Conservation (phyloP, 1,140 invertebrate genomes). For the Drosophila sp. region DNA sequence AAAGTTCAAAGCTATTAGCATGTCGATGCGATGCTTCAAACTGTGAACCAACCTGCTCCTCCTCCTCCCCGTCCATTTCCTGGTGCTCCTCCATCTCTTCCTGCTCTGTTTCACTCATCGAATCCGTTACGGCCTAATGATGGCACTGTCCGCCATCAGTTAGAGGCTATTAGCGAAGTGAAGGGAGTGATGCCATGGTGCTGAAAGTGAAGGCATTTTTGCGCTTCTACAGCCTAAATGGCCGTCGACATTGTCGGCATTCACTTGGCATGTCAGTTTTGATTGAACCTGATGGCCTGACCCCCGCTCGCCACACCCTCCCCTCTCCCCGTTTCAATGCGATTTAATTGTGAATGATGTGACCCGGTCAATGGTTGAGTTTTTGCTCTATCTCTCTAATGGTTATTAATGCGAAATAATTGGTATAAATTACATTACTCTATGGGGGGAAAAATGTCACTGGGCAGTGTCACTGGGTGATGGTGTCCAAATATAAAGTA, state of each 20-base stretch:
- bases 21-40: slow-evolving; percentile 56
- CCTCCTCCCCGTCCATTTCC: neutral
- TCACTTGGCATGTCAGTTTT: slow-evolving; percentile 71
- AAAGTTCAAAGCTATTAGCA: slow-evolving; percentile 79
- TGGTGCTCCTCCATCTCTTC: neutral
- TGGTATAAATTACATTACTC: slow-evolving; percentile 12
- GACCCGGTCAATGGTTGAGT: slow-evolving; percentile 32
- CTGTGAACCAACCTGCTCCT: slow-evolving; percentile 23
- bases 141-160: slow-evolving; percentile 47
- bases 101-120: slow-evolving; percentile 3
- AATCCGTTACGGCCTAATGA: slow-evolving; percentile 52
- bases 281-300: slow-evolving; percentile 69
- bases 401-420: slow-evolving; percentile 57
- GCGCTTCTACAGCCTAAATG: slow-evolving; percentile 16
- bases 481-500: neutral
- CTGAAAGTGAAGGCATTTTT: slow-evolving; percentile 33
- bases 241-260: slow-evolving; percentile 29
- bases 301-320: no score
- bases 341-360: slow-evolving; percentile 76
- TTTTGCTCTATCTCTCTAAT: slow-evolving; percentile 43
- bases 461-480: neutral
- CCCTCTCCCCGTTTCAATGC: slow-evolving; percentile 45
- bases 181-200: neutral
- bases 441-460: slow-evolving; percentile 26
- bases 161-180: slow-evolving; percentile 54